phyloP scores from a whole-genome alignment of 1,140 invertebrate genomes.

The Drosophila hydei region DNA sequence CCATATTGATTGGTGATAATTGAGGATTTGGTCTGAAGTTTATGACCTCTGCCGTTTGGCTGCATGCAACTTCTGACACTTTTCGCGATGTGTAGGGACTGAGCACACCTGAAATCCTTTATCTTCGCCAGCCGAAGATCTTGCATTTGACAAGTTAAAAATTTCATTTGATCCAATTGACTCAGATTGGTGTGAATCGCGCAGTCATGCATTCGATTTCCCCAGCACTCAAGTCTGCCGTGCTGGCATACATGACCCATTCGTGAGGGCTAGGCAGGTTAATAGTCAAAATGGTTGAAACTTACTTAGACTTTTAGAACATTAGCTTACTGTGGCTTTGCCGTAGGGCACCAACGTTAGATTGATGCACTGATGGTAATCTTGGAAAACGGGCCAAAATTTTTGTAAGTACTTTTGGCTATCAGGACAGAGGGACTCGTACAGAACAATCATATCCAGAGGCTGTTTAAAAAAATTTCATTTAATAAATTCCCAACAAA shows the following conservation, averaged over 20 bases:
- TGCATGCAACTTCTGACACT: not conserved
- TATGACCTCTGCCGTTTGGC: not conserved
- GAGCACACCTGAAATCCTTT: constrained; percentile 2
- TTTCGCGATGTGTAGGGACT: not conserved
- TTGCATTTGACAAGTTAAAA: constrained; percentile 18
- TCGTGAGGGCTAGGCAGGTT: not conserved
- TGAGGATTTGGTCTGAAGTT: constrained; percentile 4
- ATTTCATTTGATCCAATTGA: constrained; percentile 21
- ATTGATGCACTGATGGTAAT: constrained; percentile 27
- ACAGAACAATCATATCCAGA: constrained; percentile 19
- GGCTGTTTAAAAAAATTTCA: constrained; percentile 9
- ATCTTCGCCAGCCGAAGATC: not conserved
- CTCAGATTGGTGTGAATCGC: constrained; percentile 10
- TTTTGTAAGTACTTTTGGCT: not conserved
- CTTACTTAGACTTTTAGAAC: not conserved
- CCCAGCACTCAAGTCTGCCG: constrained; percentile 18
- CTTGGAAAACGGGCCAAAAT: constrained; percentile 6
- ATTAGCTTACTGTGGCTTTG: constrained; percentile 16
- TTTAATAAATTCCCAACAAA: not conserved
- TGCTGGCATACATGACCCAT: constrained; percentile 24
- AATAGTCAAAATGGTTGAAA: not conserved
- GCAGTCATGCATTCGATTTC: constrained; percentile 30
- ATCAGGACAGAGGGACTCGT: constrained; percentile 21
- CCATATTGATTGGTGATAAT: constrained; percentile 9
- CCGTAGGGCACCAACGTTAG: constrained; percentile 25